Base-by-base conservation (phyloP, 2,888 invertebrate species). In the Caenorhabditis sp. region DNA sequence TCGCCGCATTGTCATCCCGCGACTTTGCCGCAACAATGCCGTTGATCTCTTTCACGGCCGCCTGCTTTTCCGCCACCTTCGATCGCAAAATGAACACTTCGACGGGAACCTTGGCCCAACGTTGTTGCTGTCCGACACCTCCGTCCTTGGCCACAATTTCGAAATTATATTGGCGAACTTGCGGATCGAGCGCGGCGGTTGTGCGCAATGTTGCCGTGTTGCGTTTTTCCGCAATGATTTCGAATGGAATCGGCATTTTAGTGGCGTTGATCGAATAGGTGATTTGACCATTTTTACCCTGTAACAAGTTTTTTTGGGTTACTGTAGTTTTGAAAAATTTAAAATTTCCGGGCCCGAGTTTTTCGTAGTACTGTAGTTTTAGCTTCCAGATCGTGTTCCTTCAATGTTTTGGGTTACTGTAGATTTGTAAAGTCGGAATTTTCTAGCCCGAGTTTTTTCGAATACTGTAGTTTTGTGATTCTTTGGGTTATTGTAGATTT, bases 241-340 rank as follows among this genome's bases (percentile, higher is more conserved):
- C 69, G 72, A 79, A 79, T 26, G 79, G 79, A 0, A 63, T n/a
- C n/a, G n/a, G n/a, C 66, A 5, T 55, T 53, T 17, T 62, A n/a
- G n/a, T n/a, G n/a, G 58, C 14, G 65, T 74, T 24, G 83, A 85
- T 65, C 12, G 77, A 73, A 58, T 84, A 85, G 21, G 76, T 74
- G 21, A 85, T 75, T 43, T 77, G 77, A 1, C 85, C 85, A 59
- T 81, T 85, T 10, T 71, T 62, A 14, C 79, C 83, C 78, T 31
- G 31, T 10, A 31, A n/a, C n/a, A n/a, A n/a, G n/a, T n/a, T n/a
- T n/a, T n/a, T n/a, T n/a, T n/a, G n/a, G n/a, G n/a, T n/a, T n/a
- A n/a, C n/a, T n/a, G n/a, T n/a, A n/a, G n/a, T n/a, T n/a, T n/a
- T n/a, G n/a, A n/a, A n/a, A n/a, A n/a, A n/a, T n/a, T n/a, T n/a